Conservation (phyloP, 1,140 invertebrate species). For the Pogonus chalceus region DNA sequence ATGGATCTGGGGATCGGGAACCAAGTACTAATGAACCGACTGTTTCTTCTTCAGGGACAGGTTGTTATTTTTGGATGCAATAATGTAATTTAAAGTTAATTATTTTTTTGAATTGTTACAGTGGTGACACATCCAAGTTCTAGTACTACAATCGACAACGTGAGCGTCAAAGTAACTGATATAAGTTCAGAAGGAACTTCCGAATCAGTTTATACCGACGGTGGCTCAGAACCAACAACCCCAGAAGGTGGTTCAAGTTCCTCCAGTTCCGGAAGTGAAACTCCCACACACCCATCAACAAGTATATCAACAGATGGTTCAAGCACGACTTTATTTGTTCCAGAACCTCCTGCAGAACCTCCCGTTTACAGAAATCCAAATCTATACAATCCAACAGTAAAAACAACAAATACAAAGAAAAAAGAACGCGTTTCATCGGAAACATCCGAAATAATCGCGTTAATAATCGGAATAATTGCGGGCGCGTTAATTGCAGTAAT, state of each 20-base stretch:
- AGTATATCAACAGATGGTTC: neutral
- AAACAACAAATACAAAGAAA: conserved; percentile 34
- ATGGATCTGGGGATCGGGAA: conserved; percentile 59
- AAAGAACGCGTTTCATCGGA: conserved; percentile 58
- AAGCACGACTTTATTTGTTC: conserved; percentile 17
- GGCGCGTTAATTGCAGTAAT: conserved; percentile 86
- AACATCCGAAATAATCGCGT: conserved; percentile 58
- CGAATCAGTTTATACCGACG: neutral
- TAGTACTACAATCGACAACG: neutral
- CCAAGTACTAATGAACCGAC: conserved; percentile 50
- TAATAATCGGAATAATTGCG: conserved; percentile 83
- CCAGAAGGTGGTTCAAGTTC: neutral
- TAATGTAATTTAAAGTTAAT: conserved; percentile 19
- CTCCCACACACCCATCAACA: neutral
- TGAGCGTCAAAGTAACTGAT: neutral
- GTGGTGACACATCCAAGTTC: neutral
- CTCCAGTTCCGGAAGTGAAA: neutral
- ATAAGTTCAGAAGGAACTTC: neutral
- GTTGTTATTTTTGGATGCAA: conserved; percentile 28
- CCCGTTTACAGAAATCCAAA: conserved; percentile 14
- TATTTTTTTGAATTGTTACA: neutral
- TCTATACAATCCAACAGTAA: conserved; percentile 28
- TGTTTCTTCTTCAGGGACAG: conserved; percentile 44
- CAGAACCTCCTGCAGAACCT: neutral
- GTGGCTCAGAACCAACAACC: neutral